Evolutionary conservation across 2,888 invertebrate species (phyloP), one percentile per base, ranked within the genome.

Genomic region (Meliscaeva auricollis): DNA sequence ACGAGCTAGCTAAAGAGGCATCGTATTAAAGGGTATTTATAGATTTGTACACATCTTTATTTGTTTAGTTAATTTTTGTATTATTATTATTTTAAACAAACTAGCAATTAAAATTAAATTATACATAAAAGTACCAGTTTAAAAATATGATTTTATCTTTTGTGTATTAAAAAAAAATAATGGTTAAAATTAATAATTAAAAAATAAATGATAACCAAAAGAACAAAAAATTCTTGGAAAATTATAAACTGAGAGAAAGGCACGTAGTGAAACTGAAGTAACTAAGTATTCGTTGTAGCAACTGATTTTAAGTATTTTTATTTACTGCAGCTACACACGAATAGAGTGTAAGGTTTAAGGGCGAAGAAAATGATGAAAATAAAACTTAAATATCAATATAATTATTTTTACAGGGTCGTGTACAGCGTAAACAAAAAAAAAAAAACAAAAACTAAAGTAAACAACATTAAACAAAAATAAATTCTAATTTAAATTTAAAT

Each of bases 1-100:
- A n/a, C 32, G 62, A 81, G 73, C 72, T 77, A 81, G 44, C 73
- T 81, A 81, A 69, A 44, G 62, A 69, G 62, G 68, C 62, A 30
- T 68, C 44, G 26, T 68, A 26, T 73, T 84, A 20, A 44, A 44
- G 35, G 56, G 38, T 35, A n/a, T 46, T 73, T 62, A 52, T 62
- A 50, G 38, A 44, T 26, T 44, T 74, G 20, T 38, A 80, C 41
- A 81, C 58, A 69, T 62, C 30, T n/a, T 64, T 35, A 64, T 64
- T 69, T 35, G 50, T 64, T 73, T 72, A 56, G 50, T 73, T 62
- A 20, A 38, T 38, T 70, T 30, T 54, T 48, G 2, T 26, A 26
- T 26, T 26, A 26, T 26, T 26, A 3, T 54, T 68, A 17, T 41
- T 20, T 46, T 30, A 56, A 50, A 68, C 30, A 60, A 76, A 76